Evolutionary conservation across 2,888 invertebrate genomes (phyloP), one percentile per base, ranked within the genome.

Genomic region (Cryptophagus acutangulus): DNA sequence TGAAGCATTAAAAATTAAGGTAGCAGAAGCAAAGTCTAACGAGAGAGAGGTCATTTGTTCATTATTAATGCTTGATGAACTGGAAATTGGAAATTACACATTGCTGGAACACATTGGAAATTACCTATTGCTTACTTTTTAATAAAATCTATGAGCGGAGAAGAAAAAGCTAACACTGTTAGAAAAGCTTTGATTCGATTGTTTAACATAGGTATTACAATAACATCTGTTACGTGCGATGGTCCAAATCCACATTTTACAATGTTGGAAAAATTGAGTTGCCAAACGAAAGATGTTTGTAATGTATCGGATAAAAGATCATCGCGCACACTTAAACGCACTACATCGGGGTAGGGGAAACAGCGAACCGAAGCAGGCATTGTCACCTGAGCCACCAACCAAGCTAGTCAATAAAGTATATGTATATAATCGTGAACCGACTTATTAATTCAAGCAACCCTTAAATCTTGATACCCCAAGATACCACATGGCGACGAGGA

Each of bases 21-120:
- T 40, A 9, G n/a, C 10, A 20, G 43, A 46, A 13, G 33, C 36
- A 12, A 15, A 33, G n/a, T 6, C 8, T 3, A 9, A 16, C n/a
- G 17, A 35, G 2, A 25, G 17, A 10, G 18, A 36, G 31, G 33
- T 37, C 12, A 33, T 50, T 29, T 51, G 45, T 29, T 24, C 24
- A n/a, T 38, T 35, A 9, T 12, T 53, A 25, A 18, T 52, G 31
- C 25, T 52, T 16, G 50, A 54, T 38, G 50, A 54, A 42, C 49
- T 50, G 38, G 16, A 48, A 17, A 46, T 49, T 15, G 49, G 41
- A 44, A 52, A 51, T 26, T 42, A 46, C 36, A 52, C 14, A 46
- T 43, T 41, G 45, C 46, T 43, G 46, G 51, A 5, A 33, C 24
- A 8, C 24, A 24, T 24, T 29, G 30, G 30, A 29, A 29, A 29